Evolutionary conservation across 2,113 vertebrate genomes (phyloP), one percentile per base, ranked within the genome.

Genomic region (Mesembrinibis cayennensis): DNA sequence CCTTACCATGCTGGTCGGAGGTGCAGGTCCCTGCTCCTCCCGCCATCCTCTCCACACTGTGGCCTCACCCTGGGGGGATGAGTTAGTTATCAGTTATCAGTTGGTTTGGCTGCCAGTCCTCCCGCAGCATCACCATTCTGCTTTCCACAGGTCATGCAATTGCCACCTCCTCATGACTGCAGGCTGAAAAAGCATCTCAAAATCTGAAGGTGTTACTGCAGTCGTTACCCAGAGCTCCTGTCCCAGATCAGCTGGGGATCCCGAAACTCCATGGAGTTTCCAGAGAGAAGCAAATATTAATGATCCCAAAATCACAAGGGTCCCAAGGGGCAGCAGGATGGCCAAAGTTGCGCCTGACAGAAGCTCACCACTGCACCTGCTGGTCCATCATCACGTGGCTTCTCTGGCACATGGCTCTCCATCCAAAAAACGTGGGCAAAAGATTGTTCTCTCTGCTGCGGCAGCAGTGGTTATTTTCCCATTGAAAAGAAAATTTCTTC

Each of bases 301-400:
- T 7, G 10, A 9, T 78, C 13, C 7, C 11, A 38, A 50, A 88
- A 73, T 58, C 45, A 47, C 3, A 1, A 16, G 2, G 4, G 3
- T 77, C 32, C 25, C 9, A 13, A 11, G 12, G 18, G 25, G 10
- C 55, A 55, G 7, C 49, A 55, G 30, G 12, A 8, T 32, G 30
- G n/a, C 47, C 32, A 62, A 69, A 61, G 9, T 45, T 0, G 0
- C 1, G 0, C 20, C 47, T 45, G n/a, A 32, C 58, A 74, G 59
- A 71, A 77, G 32, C 4, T 72, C 42, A 70, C 6, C 3, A 0
- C 18, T 16, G 47, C 3, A 1, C 59, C 27, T 53, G 23, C 9
- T 10, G 3, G 38, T 27, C 42, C 0, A 0, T 21, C 3, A 1
- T 30, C 38, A 49, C 2, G 2, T 40, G 30, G 55, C 19, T 62